Percentiles rank a stretch among this genome's conserved stretches.
phyloP scores from a whole-genome alignment of 92 coral and sea anemone genomes.

The Siderastrea siderea region DNA sequence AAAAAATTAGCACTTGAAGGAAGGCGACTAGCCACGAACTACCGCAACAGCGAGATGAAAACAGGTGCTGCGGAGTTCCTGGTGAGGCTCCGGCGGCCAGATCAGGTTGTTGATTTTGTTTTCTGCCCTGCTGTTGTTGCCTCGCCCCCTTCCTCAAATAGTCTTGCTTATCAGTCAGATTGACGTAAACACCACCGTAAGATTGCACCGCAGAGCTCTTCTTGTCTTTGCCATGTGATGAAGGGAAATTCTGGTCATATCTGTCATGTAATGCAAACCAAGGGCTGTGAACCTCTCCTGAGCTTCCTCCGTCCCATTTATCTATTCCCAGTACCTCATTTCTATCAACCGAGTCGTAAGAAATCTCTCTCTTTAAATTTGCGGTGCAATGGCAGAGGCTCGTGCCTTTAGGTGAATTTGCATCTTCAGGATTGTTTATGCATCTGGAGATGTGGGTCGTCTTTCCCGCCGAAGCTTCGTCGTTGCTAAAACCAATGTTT shows the following conservation, averaged over 20 bases:
- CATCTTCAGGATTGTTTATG: too few species aligned
- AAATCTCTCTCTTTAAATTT: background rate
- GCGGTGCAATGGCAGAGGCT: background rate
- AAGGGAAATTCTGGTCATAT: background rate
- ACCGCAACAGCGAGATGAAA: background rate
- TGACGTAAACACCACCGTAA: background rate
- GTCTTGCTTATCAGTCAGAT: background rate
- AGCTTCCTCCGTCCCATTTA: too few species aligned
- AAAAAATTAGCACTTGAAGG: constrained; percentile 1
- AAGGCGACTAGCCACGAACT: background rate
- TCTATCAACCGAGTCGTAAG: background rate
- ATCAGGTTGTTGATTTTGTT: background rate
- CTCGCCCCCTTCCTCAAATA: background rate
- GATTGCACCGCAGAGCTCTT: background rate
- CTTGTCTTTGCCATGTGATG: background rate
- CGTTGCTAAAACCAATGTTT: background rate
- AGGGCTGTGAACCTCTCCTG: background rate
- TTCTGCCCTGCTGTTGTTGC: background rate
- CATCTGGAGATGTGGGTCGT: background rate
- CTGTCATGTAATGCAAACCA: background rate
- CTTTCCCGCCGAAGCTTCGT: background rate
- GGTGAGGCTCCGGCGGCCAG: background rate
- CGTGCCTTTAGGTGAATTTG: background rate
- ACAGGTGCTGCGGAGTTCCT: background rate
- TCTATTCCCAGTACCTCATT: background rate